Conservation (phyloP, 2,113 vertebrate species). For the Melanostigma gelatinosum region DNA sequence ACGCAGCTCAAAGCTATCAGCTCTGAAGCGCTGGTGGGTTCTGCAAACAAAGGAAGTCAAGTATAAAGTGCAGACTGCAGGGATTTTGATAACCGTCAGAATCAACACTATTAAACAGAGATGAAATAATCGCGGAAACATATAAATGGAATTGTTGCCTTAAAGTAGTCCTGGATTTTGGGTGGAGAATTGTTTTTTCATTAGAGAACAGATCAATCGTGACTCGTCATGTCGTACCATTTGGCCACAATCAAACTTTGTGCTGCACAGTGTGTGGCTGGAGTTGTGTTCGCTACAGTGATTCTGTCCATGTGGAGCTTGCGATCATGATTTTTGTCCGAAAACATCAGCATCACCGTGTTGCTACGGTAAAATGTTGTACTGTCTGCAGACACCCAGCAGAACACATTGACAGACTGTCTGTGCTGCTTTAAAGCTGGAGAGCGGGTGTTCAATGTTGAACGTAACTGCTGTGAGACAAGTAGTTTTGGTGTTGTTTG, state of each 20-base stretch:
- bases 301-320: background rate
- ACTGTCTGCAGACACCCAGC: background rate
- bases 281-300: background rate
- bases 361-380: background rate
- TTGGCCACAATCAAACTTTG: background rate
- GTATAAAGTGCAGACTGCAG: background rate
- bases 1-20: conserved; percentile 1
- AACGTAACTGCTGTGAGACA: background rate
- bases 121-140: background rate
- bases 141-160: background rate
- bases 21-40: conserved; percentile 1
- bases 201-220: background rate
- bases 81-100: background rate
- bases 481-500: background rate
- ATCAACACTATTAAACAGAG: background rate
- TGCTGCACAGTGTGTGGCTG: background rate
- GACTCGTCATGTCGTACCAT: background rate
- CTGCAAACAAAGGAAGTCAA: conserved; percentile 11
- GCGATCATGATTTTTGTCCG: background rate
- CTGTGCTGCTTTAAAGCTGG: background rate
- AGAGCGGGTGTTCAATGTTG: background rate
- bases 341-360: background rate
- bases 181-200: background rate
- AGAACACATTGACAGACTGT: background rate
- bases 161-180: background rate